phyloP scores from a whole-genome alignment of 2,797 vertebrate species.

The Anomalospiza imberbis region DNA sequence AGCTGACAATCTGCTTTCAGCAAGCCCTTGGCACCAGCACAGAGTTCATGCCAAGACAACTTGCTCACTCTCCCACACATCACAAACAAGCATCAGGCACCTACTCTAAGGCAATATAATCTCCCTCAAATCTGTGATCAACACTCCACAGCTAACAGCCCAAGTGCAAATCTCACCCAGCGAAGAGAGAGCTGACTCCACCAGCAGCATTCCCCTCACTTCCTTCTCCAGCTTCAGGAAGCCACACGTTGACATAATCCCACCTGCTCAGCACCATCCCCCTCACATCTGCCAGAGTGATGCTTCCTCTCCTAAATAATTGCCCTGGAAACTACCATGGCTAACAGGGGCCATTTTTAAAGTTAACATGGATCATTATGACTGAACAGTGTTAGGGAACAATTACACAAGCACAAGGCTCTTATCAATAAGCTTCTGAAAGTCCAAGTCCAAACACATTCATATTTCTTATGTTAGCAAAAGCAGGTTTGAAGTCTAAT shows the following conservation, averaged over 20 bases:
- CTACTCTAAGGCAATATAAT: conserved; percentile 16
- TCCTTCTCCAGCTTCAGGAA: conserved; percentile 11
- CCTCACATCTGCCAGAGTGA: conserved; percentile 26
- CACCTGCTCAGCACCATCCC: conserved; percentile 23
- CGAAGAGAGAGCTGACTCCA: not conserved
- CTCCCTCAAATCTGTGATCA: conserved; percentile 33
- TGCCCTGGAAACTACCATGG: not conserved
- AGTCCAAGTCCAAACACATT: not conserved
- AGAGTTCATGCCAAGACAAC: conserved; percentile 40
- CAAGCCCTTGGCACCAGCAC: conserved; percentile 34
- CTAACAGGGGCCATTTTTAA: not conserved
- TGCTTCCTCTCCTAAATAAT: not conserved
- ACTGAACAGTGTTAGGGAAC: not conserved
- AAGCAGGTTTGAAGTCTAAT: not conserved
- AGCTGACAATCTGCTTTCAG: conserved; percentile 38
- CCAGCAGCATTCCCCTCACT: not conserved
- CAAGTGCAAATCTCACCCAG: conserved; percentile 11
- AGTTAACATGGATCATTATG: not conserved
- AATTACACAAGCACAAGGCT: not conserved
- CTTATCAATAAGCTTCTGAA: not conserved
- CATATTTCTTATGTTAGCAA: not conserved
- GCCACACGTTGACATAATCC: not conserved
- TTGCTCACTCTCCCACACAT: not conserved
- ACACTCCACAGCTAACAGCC: not conserved
- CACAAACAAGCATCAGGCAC: conserved; percentile 34